phyloP scores from a whole-genome alignment of 2,888 invertebrate genomes.

The Machimus rusticus region DNA sequence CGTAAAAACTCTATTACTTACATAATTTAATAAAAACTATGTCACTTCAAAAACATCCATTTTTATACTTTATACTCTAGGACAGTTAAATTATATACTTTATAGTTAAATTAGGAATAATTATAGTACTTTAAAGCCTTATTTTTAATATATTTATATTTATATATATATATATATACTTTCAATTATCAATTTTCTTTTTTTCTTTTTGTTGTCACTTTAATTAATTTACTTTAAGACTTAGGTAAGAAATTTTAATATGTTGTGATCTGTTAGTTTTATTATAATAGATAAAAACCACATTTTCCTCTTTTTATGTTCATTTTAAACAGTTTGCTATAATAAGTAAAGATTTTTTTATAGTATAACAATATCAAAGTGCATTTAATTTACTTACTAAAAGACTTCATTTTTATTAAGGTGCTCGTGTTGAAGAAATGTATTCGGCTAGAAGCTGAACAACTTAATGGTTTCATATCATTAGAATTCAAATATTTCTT shows the following conservation, averaged over 20 bases:
- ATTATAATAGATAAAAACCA: conserved; percentile 38
- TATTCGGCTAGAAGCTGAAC: not conserved
- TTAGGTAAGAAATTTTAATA: conserved; percentile 36
- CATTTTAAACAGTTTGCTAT: conserved; percentile 28
- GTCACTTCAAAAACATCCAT: conserved; percentile 26
- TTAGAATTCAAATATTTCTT: not conserved
- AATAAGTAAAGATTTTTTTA: conserved; percentile 42
- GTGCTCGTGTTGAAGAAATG: conserved; percentile 21
- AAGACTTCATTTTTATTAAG: conserved; percentile 1
- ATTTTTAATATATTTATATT: conserved; percentile 26
- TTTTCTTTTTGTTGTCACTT: not conserved
- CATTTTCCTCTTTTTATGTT: conserved; percentile 24
- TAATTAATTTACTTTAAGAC: not conserved
- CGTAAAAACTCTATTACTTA: conserved; percentile 35
- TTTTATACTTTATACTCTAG: conserved; percentile 22
- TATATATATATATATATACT: not conserved
- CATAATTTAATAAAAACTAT: conserved; percentile 38
- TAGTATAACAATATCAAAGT: conserved; percentile 48
- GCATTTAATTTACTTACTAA: conserved; percentile 31
- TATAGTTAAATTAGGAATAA: conserved; percentile 35
- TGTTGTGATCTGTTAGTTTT: conserved; percentile 26
- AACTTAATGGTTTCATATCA: conserved; percentile 7
- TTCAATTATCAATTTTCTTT: conserved; percentile 11
- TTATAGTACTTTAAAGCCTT: conserved; percentile 37
- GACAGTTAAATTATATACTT: conserved; percentile 24